phyloP scores from a whole-genome alignment of 2,113 vertebrate species.

The Leiothrix lutea region DNA sequence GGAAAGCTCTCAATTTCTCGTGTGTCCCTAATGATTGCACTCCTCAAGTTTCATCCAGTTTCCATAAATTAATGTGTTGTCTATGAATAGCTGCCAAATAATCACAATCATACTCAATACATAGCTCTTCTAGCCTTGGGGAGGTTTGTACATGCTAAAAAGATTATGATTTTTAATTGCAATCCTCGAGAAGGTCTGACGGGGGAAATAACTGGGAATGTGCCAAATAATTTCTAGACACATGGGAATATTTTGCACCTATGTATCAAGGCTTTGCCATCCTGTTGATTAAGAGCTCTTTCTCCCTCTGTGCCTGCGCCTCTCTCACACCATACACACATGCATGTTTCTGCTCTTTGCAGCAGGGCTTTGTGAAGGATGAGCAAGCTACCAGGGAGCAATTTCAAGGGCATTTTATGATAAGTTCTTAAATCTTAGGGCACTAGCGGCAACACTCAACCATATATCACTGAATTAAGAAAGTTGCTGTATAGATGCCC shows the following conservation, averaged over 20 bases:
- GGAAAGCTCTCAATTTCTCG: background rate
- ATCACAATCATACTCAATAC: slow-evolving; percentile 59
- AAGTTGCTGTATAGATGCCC: slow-evolving; percentile 23
- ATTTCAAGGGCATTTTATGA: slow-evolving; percentile 59
- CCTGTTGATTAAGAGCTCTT: slow-evolving; percentile 58
- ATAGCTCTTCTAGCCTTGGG: slow-evolving; percentile 58
- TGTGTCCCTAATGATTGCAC: slow-evolving; percentile 12
- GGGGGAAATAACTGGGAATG: slow-evolving; percentile 34
- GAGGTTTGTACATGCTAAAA: slow-evolving; percentile 67
- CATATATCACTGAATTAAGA: slow-evolving; percentile 56
- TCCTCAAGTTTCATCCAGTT: slow-evolving; percentile 60
- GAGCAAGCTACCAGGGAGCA: slow-evolving; percentile 39
- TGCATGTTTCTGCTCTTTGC: slow-evolving; percentile 8
- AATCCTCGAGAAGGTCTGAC: slow-evolving; percentile 59
- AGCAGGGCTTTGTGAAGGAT: slow-evolving; percentile 25
- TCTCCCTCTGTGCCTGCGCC: background rate
- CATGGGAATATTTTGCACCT: slow-evolving; percentile 55
- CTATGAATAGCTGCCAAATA: slow-evolving; percentile 69
- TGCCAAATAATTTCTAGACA: slow-evolving; percentile 61
- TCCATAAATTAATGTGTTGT: slow-evolving; percentile 69
- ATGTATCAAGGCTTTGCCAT: slow-evolving; percentile 9
- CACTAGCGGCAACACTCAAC: background rate
- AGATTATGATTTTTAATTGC: slow-evolving; percentile 73
- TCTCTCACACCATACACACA: background rate
- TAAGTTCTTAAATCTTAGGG: slow-evolving; percentile 63